Conservation (phyloP, 2,113 vertebrate species). For the Emydocephalus ijimae region DNA sequence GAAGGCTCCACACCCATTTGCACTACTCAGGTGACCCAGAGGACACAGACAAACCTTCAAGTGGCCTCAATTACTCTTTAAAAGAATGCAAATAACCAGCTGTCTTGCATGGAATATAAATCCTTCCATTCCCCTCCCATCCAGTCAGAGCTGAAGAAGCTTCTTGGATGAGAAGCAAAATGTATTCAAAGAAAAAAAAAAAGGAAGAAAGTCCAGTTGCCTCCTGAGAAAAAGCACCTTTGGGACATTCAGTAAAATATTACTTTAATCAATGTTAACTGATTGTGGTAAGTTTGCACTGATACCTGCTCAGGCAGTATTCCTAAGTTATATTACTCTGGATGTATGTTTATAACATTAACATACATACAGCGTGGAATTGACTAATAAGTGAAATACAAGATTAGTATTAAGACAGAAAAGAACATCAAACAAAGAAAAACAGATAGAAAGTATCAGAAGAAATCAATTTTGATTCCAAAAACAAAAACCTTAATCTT, state of each 20-base stretch:
- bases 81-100: too few species aligned
- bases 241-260: not conserved
- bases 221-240: too few species aligned
- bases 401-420: not conserved
- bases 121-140: too few species aligned
- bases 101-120: too few species aligned
- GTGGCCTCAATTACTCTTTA: too few species aligned
- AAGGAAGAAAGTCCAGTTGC: too few species aligned
- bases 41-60: too few species aligned
- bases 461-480: not conserved
- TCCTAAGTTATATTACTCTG: not conserved
- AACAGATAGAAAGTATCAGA: not conserved
- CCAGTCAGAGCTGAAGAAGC: too few species aligned
- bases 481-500: slow-evolving; percentile 50
- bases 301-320: not conserved
- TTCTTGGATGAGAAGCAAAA: too few species aligned
- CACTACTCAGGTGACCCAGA: too few species aligned
- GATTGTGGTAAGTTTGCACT: not conserved
- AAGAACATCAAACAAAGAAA: not conserved
- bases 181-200: too few species aligned
- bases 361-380: not conserved
- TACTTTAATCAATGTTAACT: not conserved
- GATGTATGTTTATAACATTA: not conserved
- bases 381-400: not conserved
- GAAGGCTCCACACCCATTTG: too few species aligned